Conservation (phyloP, 2,888 invertebrate species). For the Diploptera punctata region DNA sequence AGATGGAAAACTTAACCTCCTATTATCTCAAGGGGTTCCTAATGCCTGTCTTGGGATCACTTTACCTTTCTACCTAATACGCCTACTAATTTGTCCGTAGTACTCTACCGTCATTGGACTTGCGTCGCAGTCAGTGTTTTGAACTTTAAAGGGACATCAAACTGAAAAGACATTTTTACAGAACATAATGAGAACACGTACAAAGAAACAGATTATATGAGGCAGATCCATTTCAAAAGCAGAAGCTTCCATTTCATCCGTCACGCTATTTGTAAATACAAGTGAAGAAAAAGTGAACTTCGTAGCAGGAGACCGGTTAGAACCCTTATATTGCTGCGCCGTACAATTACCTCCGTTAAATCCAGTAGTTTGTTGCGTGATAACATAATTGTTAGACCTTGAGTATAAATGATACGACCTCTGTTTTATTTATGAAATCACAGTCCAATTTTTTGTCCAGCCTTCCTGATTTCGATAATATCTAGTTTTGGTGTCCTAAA, state of each 20-base stretch:
- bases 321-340: background rate
- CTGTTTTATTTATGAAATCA: background rate
- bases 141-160: too few relatives aligned
- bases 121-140: too few relatives aligned
- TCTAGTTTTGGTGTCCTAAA: too few relatives aligned
- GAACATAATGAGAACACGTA: too few relatives aligned
- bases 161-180: too few relatives aligned
- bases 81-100: too few relatives aligned
- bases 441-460: background rate
- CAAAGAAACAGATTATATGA: background rate
- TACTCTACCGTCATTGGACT: too few relatives aligned
- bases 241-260: background rate
- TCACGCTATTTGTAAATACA: background rate
- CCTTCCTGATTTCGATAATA: too few relatives aligned
- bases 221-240: background rate
- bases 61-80: too few relatives aligned
- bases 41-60: too few relatives aligned
- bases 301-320: background rate
- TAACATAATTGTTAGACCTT: background rate
- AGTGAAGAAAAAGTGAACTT: background rate
- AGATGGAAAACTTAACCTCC: too few relatives aligned
- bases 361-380: background rate
- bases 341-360: slow-evolving; percentile 7
- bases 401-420: background rate
- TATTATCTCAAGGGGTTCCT: too few relatives aligned